Conservation (phyloP, 2,113 vertebrate genomes). For the Chloropsis hardwickii region DNA sequence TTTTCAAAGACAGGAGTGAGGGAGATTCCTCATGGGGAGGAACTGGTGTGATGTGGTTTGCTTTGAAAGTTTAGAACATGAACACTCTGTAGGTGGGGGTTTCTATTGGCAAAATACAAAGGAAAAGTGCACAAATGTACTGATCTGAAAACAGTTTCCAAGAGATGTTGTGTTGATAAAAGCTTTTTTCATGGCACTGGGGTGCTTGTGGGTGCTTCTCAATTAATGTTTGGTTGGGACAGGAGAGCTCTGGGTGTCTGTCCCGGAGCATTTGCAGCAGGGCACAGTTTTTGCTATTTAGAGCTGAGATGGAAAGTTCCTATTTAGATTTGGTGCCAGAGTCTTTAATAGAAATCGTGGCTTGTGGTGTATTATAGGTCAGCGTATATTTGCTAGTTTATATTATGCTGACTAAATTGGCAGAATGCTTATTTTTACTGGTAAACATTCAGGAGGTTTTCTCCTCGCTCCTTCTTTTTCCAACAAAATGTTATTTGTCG, state of each 20-base stretch:
- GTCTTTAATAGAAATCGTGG: constrained; percentile 81
- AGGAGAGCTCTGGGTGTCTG: neutral
- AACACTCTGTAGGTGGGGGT: neutral
- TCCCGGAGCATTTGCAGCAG: neutral
- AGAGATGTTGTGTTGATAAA: neutral
- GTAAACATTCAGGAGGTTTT: constrained; percentile 70
- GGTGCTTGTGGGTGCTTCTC: neutral
- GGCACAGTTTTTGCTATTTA: constrained; percentile 29
- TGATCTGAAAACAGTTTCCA: neutral
- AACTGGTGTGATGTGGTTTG: neutral
- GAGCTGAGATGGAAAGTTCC: constrained; percentile 90
- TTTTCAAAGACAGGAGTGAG: neutral
- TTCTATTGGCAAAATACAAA: neutral
- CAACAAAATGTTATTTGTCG: constrained; percentile 63
- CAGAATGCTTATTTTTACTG: constrained; percentile 72
- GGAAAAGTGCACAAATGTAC: neutral
- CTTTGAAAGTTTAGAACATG: neutral
- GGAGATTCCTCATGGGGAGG: neutral
- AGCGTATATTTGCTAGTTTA: constrained; percentile 68
- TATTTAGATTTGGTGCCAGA: constrained; percentile 80
- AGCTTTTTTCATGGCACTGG: neutral
- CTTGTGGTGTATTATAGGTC: constrained; percentile 71
- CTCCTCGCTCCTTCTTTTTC: neutral
- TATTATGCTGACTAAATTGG: constrained; percentile 70
- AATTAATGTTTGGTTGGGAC: neutral